These are phyloP conservation scores for Bacillus rossius DNA, from an alignment of 1,140 invertebrate species.

Conservation along the genomic window DNA sequence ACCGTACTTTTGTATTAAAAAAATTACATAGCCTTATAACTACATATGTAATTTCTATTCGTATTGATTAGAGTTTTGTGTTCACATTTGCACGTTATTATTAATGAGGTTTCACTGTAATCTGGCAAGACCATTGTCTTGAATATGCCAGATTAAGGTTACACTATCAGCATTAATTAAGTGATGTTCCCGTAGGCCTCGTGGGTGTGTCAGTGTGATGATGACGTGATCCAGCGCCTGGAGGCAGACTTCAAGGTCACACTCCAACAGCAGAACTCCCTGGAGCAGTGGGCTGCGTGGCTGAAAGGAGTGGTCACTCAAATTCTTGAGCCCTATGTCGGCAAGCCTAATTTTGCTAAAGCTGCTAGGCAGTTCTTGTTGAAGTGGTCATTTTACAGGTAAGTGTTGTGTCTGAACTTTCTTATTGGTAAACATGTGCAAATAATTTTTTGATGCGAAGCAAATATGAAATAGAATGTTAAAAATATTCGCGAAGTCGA, in stretches of 20 bases:
- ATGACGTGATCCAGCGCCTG: constrained; percentile 75
- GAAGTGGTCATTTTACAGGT: constrained; percentile 99
- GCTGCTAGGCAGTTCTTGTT: constrained; percentile 91
- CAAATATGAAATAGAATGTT: too few species aligned
- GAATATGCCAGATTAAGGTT: neutral
- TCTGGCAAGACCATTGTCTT: neutral
- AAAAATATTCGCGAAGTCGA: too few species aligned
- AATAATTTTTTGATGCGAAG: too few species aligned
- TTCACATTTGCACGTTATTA: neutral
- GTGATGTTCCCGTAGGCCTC: constrained; percentile 61
- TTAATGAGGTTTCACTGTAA: neutral
- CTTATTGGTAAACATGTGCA: too few species aligned
- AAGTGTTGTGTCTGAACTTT: constrained; percentile 19
- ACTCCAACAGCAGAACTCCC: constrained; percentile 83
- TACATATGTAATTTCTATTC: too few species aligned
- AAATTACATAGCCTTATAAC: too few species aligned
- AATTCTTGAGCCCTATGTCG: constrained; percentile 83
- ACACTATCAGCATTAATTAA: neutral
- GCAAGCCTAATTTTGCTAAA: constrained; percentile 78
- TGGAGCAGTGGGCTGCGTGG: constrained; percentile 98
- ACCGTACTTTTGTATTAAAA: too few species aligned
- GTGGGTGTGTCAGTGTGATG: constrained; percentile 96
- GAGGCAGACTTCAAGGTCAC: constrained; percentile 94
- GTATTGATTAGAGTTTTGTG: neutral
- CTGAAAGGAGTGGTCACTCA: constrained; percentile 86